Evolutionary conservation across 1,140 invertebrate genomes (phyloP).

Genomic region (Trigoniulus corallinus): DNA sequence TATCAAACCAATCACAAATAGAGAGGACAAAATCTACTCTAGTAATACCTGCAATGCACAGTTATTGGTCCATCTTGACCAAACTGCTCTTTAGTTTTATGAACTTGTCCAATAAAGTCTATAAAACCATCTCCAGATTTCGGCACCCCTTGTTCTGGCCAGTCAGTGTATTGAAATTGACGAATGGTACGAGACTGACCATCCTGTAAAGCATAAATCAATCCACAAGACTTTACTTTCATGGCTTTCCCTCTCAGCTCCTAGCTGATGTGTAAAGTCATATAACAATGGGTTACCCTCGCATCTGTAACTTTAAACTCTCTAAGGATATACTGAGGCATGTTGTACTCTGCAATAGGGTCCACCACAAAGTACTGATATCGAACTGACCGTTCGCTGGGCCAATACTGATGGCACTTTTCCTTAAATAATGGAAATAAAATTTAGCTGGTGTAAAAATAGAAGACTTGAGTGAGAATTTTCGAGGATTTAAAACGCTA

Average conservation of each 20-base stretch:
- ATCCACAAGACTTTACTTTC: no score
- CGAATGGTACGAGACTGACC: slow-evolving; percentile 88
- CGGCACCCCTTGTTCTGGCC: slow-evolving; percentile 95
- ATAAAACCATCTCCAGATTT: slow-evolving; percentile 97
- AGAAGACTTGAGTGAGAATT: neutral
- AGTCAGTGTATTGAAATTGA: slow-evolving; percentile 98
- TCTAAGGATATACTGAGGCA: slow-evolving; percentile 94
- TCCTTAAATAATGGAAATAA: slow-evolving; percentile 39
- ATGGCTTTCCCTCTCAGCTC: neutral
- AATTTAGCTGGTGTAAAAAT: neutral
- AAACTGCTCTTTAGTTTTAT: slow-evolving; percentile 99
- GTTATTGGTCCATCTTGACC: slow-evolving; percentile 98
- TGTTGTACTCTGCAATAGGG: slow-evolving; percentile 97
- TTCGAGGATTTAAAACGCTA: slow-evolving; percentile 10
- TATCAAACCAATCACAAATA: neutral
- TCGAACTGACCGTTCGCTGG: slow-evolving; percentile 82
- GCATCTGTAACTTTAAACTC: slow-evolving; percentile 84
- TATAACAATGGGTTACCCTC: slow-evolving; percentile 22
- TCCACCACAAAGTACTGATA: slow-evolving; percentile 97
- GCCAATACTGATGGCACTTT: slow-evolving; percentile 99
- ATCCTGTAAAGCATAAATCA: slow-evolving; percentile 38
- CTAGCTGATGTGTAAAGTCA: slow-evolving; percentile 8
- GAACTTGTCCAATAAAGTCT: slow-evolving; percentile 95
- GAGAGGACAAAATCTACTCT: neutral
- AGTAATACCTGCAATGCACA: slow-evolving; percentile 81